Percentiles rank a stretch among this genome's conserved stretches.
These are phyloP conservation scores for Drosophila lacicola DNA, from an alignment of 2,888 invertebrate genomes.

Conservation along the genomic window DNA sequence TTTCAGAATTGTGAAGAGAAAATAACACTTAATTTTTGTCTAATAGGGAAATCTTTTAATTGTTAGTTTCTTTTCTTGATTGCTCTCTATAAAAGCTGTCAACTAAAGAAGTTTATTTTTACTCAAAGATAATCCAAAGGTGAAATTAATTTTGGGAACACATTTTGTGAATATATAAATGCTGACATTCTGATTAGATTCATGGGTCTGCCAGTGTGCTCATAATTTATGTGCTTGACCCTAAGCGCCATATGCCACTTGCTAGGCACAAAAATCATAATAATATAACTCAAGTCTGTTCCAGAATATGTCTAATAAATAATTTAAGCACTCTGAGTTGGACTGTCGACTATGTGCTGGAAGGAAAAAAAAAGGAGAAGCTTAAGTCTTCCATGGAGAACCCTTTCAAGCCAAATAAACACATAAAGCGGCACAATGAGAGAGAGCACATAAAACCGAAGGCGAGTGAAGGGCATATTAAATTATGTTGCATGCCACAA, in stretches of 20 bases:
- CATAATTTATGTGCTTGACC: slow-evolving; percentile 64
- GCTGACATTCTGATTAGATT: slow-evolving; percentile 57
- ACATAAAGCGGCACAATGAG: slow-evolving; percentile 67
- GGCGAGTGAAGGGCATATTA: slow-evolving; percentile 53
- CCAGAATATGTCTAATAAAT: slow-evolving; percentile 76
- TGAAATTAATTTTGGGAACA: slow-evolving; percentile 13
- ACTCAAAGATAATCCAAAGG: not conserved
- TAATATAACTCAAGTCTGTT: slow-evolving; percentile 66
- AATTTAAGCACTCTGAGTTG: slow-evolving; percentile 72
- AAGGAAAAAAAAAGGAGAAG: not conserved
- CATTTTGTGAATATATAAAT: slow-evolving; percentile 15
- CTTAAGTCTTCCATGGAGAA: slow-evolving; percentile 20
- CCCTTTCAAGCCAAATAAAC: slow-evolving; percentile 73
- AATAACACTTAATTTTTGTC: not conserved
- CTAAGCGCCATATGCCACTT: slow-evolving; percentile 56
- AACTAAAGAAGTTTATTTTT: no score
- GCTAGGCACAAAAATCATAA: slow-evolving; percentile 59
- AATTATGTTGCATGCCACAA: slow-evolving; percentile 74
- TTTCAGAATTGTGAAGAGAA: not conserved
- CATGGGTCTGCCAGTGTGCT: slow-evolving; percentile 40
- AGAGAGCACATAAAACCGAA: slow-evolving; percentile 43
- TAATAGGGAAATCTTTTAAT: no score
- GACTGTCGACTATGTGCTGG: slow-evolving; percentile 15
- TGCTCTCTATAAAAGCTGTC: no score
- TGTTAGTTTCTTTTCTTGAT: no score